Evolutionary conservation across 1,140 invertebrate species (phyloP).

Genomic region (Panagrolaimus sp.): DNA sequence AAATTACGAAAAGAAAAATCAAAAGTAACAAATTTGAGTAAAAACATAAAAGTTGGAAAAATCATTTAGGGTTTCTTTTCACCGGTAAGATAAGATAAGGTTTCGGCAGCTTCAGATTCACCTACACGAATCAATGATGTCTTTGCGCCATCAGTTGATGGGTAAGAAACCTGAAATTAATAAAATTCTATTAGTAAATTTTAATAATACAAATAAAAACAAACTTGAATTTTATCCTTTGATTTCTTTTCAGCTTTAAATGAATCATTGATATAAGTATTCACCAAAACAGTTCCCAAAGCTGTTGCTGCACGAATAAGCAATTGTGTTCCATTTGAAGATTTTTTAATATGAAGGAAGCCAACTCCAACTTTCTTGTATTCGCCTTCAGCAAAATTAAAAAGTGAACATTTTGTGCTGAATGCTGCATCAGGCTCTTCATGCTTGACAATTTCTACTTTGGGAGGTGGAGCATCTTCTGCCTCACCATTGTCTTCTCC

Average conservation of each 20-base stretch:
- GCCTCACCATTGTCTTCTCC: background rate
- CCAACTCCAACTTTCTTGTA: slow-evolving; percentile 8
- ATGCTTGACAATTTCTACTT: background rate
- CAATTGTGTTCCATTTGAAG: background rate
- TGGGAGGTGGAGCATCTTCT: background rate
- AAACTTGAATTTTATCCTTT: slow-evolving; percentile 9
- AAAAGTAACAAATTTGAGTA: too few relatives aligned
- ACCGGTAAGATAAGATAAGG: background rate
- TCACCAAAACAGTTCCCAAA: background rate
- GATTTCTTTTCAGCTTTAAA: slow-evolving; percentile 8
- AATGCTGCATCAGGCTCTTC: background rate
- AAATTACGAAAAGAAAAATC: too few relatives aligned
- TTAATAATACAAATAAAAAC: background rate
- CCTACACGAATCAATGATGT: background rate
- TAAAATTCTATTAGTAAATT: too few relatives aligned
- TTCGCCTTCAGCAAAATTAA: background rate
- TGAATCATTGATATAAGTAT: background rate
- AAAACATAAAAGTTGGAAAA: too few relatives aligned
- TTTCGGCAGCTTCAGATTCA: background rate
- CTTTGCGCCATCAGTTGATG: background rate
- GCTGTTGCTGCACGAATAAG: slow-evolving; percentile 3
- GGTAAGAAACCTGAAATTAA: background rate
- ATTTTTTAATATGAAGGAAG: background rate
- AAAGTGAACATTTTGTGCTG: background rate
- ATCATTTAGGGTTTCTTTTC: slow-evolving; percentile 9